Evolutionary conservation across 2,113 vertebrate genomes (phyloP), one percentile per base, ranked within the genome.

Genomic region (Dasyprocta punctata): DNA sequence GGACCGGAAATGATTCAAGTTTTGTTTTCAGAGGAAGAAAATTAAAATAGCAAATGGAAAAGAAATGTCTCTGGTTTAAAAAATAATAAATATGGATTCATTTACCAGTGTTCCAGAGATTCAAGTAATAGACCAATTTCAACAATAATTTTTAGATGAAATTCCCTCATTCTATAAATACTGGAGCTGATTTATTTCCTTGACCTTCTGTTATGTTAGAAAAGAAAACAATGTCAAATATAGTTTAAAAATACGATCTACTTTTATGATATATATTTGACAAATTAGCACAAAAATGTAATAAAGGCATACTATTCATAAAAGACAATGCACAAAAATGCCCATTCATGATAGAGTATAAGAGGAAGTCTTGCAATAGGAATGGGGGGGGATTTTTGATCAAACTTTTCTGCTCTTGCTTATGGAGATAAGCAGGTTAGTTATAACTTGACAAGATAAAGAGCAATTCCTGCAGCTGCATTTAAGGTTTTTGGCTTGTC

Each of bases 111-210:
- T 73, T 90, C 86, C 5, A 49, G 9, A 4, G 5, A 63, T 75
- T 38, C 14, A 93, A 96, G 92, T 80, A 54, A 81, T 61, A 96
- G 67, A 67, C 1, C 16, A 84, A 90, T 91, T 93, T 91, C 52
- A 93, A 71, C 7, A 86, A 26, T 14, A 69, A 13, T 41, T 82
- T 92, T 90, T 19, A 60, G 78, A 86, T 19, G 20, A 77, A 86
- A 83, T 44, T 47, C 16, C n/a, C 14, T 89, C 7, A 30, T 89
- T 69, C 30, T 80, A 26, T n/a, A 78, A 94, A 41, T 69, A 77
- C 16, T 82, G 28, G 26, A 30, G 26, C 38, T 16, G 61, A 80
- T 67, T 87, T 13, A 52, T 60, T 10, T 36, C 80, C 93, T 60
- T 85, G 90, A 82, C 0, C 8, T 38, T 81, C 47, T n/a, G 41